phyloP scores from a whole-genome alignment of 2,797 vertebrate genomes.

The Acomys russatus region DNA sequence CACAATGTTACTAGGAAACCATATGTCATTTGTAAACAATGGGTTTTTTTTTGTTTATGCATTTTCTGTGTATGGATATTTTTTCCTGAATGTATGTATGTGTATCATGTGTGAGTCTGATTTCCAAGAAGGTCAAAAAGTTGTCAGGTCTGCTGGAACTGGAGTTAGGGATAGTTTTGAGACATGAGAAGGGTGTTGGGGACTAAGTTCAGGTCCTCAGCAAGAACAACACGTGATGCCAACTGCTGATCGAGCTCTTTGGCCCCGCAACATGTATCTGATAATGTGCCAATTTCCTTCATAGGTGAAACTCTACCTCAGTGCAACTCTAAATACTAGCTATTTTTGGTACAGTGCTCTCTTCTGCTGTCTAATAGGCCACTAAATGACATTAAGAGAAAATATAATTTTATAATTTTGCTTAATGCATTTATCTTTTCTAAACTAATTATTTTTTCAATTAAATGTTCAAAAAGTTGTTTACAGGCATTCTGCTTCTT shows the following conservation, averaged over 20 bases:
- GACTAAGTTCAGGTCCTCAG: background rate
- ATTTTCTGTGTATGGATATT: background rate
- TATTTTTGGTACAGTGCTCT: background rate
- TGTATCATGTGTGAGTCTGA: background rate
- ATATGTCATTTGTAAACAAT: background rate
- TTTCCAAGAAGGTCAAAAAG: background rate
- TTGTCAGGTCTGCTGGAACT: background rate
- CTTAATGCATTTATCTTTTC: conserved; percentile 32
- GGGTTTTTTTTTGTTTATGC: background rate
- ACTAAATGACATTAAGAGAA: background rate
- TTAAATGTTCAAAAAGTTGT: background rate
- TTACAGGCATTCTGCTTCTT: background rate
- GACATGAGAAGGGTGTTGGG: background rate
- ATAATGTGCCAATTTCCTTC: background rate
- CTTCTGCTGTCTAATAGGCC: background rate
- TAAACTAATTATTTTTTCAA: conserved; percentile 2
- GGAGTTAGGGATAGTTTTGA: background rate
- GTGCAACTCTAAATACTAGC: background rate
- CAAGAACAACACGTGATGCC: background rate
- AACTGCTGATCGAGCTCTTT: background rate
- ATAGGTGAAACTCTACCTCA: background rate
- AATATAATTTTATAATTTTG: background rate
- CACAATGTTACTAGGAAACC: background rate
- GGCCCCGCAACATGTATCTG: background rate
- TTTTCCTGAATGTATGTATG: background rate